Base-by-base conservation (phyloP, 53 echinoderm and acorn worm genomes). In the Mesocentrotus franciscanus region DNA sequence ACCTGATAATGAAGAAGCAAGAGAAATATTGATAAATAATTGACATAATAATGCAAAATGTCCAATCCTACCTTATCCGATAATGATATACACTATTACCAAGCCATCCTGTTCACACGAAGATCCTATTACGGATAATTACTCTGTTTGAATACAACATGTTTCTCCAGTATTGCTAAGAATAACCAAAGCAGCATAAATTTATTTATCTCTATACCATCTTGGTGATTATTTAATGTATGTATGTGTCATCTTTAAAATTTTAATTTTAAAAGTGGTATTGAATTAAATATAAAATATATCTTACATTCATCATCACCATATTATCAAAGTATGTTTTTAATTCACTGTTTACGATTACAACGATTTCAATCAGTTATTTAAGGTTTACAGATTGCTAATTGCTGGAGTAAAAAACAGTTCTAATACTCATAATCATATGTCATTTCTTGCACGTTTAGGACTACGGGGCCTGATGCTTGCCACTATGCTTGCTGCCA, bases 401-500 rank as follows among this genome's bases (percentile, higher is more conserved):
- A 20, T 68, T 22, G 13, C 68, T 8, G 3, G 24, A 6, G 68
- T 22, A 68, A 68, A 0, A 68, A 0, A 13, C 13, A 20, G 24
- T 68, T 68, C 68, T 20, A 68, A 2, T 75, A 29, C 32, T 32
- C 13, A 32, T 76, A 27, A 30, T 30, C 0, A 76, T 30, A 13
- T 76, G 11, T 74, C 8, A 22, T 81, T 42, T 81, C 1, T 95
- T 95, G 81, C 95, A 84, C 72, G 9, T 15, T 59, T 94, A 97
- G 97, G 97, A 56, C 56, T 97, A 4, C 83, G 85, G 56, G 97
- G 97, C 12, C 49, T 97, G 85, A 97, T 97, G 97, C 83, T 97
- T 93, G 97, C 97, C 17, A 96, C 97, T 59, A 97, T 97, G 97
- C 72, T 97, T 13, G 97, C 97, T 17, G 97, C 97, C 57, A 89